Conservation (phyloP, 2,113 vertebrate genomes). For the Halcyon malimbica region DNA sequence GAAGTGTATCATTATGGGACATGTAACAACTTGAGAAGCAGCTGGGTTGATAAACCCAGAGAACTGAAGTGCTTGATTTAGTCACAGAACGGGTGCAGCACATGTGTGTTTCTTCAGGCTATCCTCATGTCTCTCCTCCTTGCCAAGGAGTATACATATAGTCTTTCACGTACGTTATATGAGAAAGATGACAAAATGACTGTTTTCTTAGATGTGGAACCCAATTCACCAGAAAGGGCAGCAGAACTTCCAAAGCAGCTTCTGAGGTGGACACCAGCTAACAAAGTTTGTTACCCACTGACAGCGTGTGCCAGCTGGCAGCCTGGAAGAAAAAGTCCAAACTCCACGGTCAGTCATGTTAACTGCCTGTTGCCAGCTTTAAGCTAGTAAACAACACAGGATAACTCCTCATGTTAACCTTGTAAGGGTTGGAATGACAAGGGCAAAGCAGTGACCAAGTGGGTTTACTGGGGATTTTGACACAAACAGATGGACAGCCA, state of each 20-base stretch:
- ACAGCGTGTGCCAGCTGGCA: neutral
- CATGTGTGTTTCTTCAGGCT: neutral
- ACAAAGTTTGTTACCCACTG: neutral
- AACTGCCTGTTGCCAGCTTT: neutral
- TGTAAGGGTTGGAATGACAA: neutral
- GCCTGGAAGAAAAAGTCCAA: neutral
- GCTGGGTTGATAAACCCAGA: neutral
- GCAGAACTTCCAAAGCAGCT: neutral
- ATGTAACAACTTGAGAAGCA: neutral
- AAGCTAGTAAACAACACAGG: accelerated
- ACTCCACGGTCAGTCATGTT: neutral
- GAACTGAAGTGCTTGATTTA: neutral
- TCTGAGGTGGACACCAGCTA: neutral
- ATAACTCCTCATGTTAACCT: neutral
- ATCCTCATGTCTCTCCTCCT: neutral
- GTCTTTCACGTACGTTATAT: neutral
- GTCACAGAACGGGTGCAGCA: neutral
- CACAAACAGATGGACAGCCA: neutral
- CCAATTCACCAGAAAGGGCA: neutral
- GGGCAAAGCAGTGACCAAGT: neutral
- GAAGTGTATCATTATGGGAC: neutral
- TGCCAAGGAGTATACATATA: neutral
- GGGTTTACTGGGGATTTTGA: neutral
- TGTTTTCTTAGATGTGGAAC: neutral
- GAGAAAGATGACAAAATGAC: neutral